Base-by-base conservation (phyloP, 2,888 invertebrate species). In the Lacanobia oleracea region DNA sequence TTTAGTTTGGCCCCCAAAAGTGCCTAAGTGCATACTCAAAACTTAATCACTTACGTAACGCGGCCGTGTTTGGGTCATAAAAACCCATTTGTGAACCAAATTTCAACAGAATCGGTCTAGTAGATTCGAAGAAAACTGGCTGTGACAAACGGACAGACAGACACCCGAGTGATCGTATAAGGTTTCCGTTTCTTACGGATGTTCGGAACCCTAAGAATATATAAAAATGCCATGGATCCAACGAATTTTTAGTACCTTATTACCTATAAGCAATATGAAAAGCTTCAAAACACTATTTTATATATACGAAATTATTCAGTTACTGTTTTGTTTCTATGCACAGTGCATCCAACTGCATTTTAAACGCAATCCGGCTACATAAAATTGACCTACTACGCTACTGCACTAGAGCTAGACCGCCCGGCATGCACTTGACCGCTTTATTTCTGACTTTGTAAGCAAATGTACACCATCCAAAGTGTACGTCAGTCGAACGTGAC, bases 401-500 rank as follows among this genome's bases (percentile, higher is more conserved):
- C 18, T 53, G 51, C 56, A 73, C 14, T 9, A 14, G 18, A 48
- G 75, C 14, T 9, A 14, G 18, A 48, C 8, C 7, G 27, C 16
- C 18, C 7, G 37, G 33, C n/a, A 33, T 65, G 53, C 79, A 72
- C 63, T 78, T 77, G 78, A 51, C 23, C 63, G 66, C 6, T 51
- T 60, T 67, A 65, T 40, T 72, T 66, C 53, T 57, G 67, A 54
- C 67, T 40, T 53, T 54, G 74, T 66, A 65, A 68, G 21, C 72
- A 71, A 63, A 61, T 50, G 8, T 57, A 78, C 53, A 59, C n/a
- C 61, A 67, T 70, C 33, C 12, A 27, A 60, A 71, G 23, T 12
- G 43, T 54, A 40, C 62, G 65, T 63, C 67, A 63, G 48, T 12
- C 6, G 7, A 43, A 67, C 81, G 84, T 84, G 84, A 81, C 65